Base-by-base conservation (phyloP, 2,888 invertebrate genomes). In the Cataglyphis rosenhaueri region DNA sequence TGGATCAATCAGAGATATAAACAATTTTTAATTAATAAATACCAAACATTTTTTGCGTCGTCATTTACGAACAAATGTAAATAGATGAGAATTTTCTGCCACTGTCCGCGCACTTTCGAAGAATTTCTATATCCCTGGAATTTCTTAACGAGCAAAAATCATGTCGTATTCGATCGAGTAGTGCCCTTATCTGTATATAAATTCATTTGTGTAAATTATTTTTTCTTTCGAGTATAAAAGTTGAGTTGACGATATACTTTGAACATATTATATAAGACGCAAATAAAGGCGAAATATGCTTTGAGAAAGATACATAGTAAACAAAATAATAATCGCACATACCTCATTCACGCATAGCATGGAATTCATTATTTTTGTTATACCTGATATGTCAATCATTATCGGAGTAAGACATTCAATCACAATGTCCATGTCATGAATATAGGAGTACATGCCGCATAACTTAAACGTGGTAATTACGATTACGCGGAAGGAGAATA, bases 331-430 rank as follows among this genome's bases (percentile, higher is more conserved):
- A 3, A 41, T 59, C 3, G 1, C 18, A 78, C 59, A 2, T 70
- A 78, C 71, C 78, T 78, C 59, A 44, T 70, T 59, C 18, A 25
- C 32, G 18, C 15, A 78, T 8, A 78, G n/a, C 15, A 59, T 59
- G 70, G 70, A 78, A 70, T 78, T 78, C 38, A 44, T 70, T 70
- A 78, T 35, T 68, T 78, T 78, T 4, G 78, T 44, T 25, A 78
- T 59, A 44, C 70, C 59, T 12, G 78, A 78, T 35, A 78, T 32
- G 18, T 78, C 71, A 25, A 78, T n/a, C 44, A 78, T 70, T 59
- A 70, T 59, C 59, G 78, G 70, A 44, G 59, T 21, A 4, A 78
- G 59, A 9, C 78, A 78, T 10, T 78, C 78, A 44, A 78, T 78
- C 21, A 78, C 29, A 21, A 59, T 32, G 1, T 68, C 57, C 78